Evolutionary conservation across 2,888 invertebrate species (phyloP).

Genomic region (Cheilosia scutellata): DNA sequence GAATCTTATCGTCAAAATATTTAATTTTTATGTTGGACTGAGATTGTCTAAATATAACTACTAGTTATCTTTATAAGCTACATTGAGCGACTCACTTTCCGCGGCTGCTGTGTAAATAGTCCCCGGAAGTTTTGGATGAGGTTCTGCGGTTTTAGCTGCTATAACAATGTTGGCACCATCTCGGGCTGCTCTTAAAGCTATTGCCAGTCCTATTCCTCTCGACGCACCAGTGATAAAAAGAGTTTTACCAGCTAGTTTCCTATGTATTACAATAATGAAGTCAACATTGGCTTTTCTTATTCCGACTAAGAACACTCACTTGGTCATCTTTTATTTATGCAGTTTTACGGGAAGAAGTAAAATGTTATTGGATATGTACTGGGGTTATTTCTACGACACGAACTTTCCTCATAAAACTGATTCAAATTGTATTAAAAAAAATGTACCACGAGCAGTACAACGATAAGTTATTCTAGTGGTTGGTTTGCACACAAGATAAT

Average conservation of each 20-base stretch:
- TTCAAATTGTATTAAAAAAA: too few relatives aligned
- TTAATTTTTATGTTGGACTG: too few relatives aligned
- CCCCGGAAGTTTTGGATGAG: conserved; percentile 88
- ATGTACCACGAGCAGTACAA: too few relatives aligned
- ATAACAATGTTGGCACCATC: conserved; percentile 95
- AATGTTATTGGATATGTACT: too few relatives aligned
- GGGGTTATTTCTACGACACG: background rate
- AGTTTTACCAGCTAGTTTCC: conserved; percentile 92
- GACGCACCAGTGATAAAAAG: conserved; percentile 98
- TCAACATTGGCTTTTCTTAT: background rate
- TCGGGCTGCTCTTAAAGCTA: conserved; percentile 94
- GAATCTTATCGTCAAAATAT: too few relatives aligned
- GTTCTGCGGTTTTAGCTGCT: conserved; percentile 93
- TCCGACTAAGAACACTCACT: background rate
- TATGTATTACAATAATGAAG: conserved; percentile 43
- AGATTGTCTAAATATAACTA: too few relatives aligned
- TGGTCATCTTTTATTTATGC: background rate
- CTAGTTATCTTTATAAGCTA: too few relatives aligned
- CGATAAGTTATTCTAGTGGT: too few relatives aligned
- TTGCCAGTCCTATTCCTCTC: conserved; percentile 96
- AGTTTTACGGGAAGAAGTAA: too few relatives aligned
- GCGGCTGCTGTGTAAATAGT: conserved; percentile 94
- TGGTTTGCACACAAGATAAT: too few relatives aligned
- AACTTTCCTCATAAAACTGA: too few relatives aligned
- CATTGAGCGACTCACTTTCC: conserved; percentile 86